Percentiles rank a stretch among this genome's conserved stretches.
Conservation (phyloP, 2,797 vertebrate species). For the Pseudochromis fuscus region DNA sequence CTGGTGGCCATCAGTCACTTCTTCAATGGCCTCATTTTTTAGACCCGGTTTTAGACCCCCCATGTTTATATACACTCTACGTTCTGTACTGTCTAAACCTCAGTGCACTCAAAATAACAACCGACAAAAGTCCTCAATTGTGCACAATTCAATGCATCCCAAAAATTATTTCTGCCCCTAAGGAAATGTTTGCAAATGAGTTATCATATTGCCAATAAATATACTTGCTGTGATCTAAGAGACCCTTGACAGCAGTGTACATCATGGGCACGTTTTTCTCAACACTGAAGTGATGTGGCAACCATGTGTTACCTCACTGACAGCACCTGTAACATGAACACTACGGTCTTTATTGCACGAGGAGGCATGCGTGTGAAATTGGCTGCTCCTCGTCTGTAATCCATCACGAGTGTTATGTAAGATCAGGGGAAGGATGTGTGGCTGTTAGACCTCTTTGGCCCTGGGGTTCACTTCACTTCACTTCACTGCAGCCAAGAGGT, state of each 20-base stretch:
- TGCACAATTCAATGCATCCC: conserved; percentile 14
- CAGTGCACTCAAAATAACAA: background rate
- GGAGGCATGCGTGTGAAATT: conserved; percentile 62
- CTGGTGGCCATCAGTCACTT: no score
- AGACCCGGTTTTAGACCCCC: no score
- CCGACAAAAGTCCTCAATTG: background rate
- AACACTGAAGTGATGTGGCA: conserved; percentile 37
- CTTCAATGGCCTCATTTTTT: no score
- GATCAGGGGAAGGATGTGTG: conserved; percentile 46
- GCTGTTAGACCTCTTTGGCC: conserved; percentile 34
- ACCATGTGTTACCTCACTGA: conserved; percentile 60
- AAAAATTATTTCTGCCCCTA: background rate
- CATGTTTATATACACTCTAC: no score
- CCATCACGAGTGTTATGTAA: conserved; percentile 66
- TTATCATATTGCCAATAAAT: no score
- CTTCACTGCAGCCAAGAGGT: conserved; percentile 37
- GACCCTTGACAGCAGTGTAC: conserved; percentile 27
- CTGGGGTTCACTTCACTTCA: conserved; percentile 34
- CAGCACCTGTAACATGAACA: conserved; percentile 46
- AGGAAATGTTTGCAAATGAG: background rate
- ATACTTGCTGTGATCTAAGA: no score
- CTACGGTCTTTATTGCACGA: conserved; percentile 36
- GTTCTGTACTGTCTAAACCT: background rate
- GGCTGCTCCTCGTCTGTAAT: conserved; percentile 59
- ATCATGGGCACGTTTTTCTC: conserved; percentile 22